Evolutionary conservation across 2,888 invertebrate genomes (phyloP).

Genomic region (Drepana falcataria): DNA sequence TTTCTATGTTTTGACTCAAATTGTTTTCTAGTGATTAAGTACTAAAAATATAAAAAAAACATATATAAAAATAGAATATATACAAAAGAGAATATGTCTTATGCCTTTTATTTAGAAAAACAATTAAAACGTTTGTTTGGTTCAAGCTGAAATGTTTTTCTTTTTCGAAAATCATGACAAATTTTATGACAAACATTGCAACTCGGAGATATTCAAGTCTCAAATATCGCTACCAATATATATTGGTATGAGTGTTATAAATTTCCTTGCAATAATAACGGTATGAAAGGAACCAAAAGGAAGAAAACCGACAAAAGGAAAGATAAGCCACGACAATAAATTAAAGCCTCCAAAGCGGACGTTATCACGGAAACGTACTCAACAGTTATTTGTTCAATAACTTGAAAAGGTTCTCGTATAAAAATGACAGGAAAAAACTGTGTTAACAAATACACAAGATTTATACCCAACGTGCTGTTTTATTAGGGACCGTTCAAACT

Average conservation of each 20-base stretch:
- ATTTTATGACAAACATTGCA: too few relatives aligned
- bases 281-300: conserved; percentile 19
- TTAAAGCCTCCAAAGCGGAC: conserved; percentile 35
- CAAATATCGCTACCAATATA: too few relatives aligned
- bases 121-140: too few relatives aligned
- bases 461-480: conserved; percentile 59
- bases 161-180: too few relatives aligned
- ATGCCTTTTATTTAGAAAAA: too few relatives aligned
- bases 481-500: not conserved
- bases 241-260: not conserved
- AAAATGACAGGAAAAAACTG: conserved; percentile 48
- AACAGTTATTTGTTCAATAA: conserved; percentile 51
- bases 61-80: too few relatives aligned
- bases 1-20: too few relatives aligned
- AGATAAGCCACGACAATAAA: conserved; percentile 51
- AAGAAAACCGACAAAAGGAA: conserved; percentile 26
- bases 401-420: conserved; percentile 25
- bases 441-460: conserved; percentile 77
- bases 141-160: too few relatives aligned
- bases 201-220: too few relatives aligned
- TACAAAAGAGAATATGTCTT: too few relatives aligned
- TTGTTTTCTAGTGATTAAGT: too few relatives aligned
- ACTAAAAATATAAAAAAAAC: too few relatives aligned
- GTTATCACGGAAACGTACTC: conserved; percentile 47
- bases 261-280: conserved; percentile 6